Base-by-base conservation (phyloP, 1,140 invertebrate genomes). In the Diprion similis region DNA sequence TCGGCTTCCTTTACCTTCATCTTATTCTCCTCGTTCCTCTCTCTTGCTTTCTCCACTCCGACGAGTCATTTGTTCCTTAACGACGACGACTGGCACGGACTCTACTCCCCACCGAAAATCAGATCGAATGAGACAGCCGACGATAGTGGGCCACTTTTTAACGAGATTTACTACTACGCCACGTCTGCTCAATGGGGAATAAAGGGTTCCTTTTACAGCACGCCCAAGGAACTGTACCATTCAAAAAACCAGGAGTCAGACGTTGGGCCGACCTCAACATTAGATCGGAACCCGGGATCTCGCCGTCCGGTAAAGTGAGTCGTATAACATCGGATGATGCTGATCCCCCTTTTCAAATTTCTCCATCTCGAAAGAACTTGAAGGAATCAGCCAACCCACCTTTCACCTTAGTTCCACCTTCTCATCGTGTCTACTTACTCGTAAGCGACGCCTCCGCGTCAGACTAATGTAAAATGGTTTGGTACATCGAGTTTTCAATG, bases 1-100 rank as follows among this genome's bases (percentile, higher is more conserved):
- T 78, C 73, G 71, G 68, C 74, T 68, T 76, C 69, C 72, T 70
- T 71, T 73, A 46, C 68, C 68, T 70, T 75, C 45, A 1, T 66
- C 70, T 78, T 76, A 73, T 59, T 69, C 70, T 64, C 59, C 17
- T 64, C 47, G 68, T 37, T 74, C 66, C n/a, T 66, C 47, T 72
- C 10, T 65, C 45, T 59, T 66, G 64, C 74, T 75, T 77, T 68
- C 66, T 68, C 66, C 18, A 11, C 18, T 19, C 15, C 6, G 18
- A 10, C 37, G 66, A 68, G 66, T 45, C 37, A 19, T 68, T 45
- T 18, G 19, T 19, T 68, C 37, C 66, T 19, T 68, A 19, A 68
- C 18, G 66, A 59, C 51, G 51, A 11, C 3, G 51, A 59, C 51
- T 59, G 51, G 51, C 51, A 59, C n/a, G 24, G 24, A 37, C 24